Evolutionary conservation across 2,888 invertebrate genomes (phyloP), one percentile per base, ranked within the genome.

Genomic region (Spialia ferax): DNA sequence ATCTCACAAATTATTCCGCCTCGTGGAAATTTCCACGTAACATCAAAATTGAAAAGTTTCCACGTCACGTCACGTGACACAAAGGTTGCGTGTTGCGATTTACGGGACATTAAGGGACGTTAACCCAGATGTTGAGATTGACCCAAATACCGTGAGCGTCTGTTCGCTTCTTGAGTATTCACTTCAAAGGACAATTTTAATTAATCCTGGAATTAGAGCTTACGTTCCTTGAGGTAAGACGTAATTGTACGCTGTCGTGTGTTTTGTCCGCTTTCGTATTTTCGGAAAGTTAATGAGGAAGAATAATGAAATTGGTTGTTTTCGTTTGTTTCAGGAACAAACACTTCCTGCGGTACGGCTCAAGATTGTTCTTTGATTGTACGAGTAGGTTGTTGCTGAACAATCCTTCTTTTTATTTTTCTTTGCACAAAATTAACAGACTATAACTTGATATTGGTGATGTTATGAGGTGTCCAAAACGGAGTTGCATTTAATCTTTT

Each of bases 171-270:
- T 63, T 54, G 55, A 56, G 42, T 55, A 42, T 48, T 63, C 52
- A 63, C 55, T 18, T 63, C 55, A 63, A 55, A 63, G 63, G 55
- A 63, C 45, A 45, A 63, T 63, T 63, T 63, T 63, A 56, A 56
- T 63, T 45, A 63, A 63, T 22, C 32, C 32, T 23, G 59, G 42
- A 15, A 59, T 59, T 42, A 42, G 23, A 38, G 23, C 56, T 38
- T 59, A 42, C 42, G 22, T 42, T 42, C 42, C 42, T 42, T 23
- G 10, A 59, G 57, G 57, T 57, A 57, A 57, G 13, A 35, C 20
- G 35, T 35, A 38, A 57, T 42, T 54, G 22, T 22, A 11, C 48
- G 22, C 11, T 4, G 48, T 18, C 22, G 48, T 48, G 18, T 48
- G 18, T 45, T 48, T 48, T 11, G 48, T 48, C 3, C 22, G 48